phyloP scores from a whole-genome alignment of 2,888 invertebrate genomes.

The Liodrosophila aerea region DNA sequence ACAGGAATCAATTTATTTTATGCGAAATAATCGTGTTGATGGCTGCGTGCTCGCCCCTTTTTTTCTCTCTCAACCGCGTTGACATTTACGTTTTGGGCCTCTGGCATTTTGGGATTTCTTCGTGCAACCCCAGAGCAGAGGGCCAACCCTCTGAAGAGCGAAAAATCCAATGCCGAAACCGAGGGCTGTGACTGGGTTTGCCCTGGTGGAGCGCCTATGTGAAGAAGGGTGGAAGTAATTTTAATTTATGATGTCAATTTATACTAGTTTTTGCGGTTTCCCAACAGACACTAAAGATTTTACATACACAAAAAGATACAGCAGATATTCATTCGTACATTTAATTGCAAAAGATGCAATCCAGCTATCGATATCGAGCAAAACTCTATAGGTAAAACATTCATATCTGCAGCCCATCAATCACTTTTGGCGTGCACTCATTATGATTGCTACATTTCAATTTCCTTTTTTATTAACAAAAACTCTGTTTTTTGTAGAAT shows the following conservation, averaged over 20 bases:
- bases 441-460: conserved; percentile 7
- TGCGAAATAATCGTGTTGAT: conserved; percentile 82
- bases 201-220: conserved; percentile 70
- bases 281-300: conserved; percentile 31
- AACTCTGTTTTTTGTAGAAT: conserved; percentile 32
- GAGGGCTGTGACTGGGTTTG: conserved; percentile 65
- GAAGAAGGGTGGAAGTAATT: conserved; percentile 82
- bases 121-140: conserved; percentile 52
- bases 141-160: conserved; percentile 48
- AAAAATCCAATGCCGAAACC: conserved; percentile 23
- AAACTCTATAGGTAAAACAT: neutral
- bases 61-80: conserved; percentile 33
- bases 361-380: neutral
- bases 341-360: neutral
- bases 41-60: conserved; percentile 80
- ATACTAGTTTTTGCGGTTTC: conserved; percentile 72
- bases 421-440: conserved; percentile 54
- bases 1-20: conserved; percentile 81
- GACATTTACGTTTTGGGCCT: conserved; percentile 43
- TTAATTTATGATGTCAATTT: conserved; percentile 82
- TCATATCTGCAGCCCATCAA: conserved; percentile 48
- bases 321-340: neutral
- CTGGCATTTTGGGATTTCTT: conserved; percentile 39
- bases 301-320: conserved; percentile 35
- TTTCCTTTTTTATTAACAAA: conserved; percentile 53